Percentiles rank a stretch among this genome's conserved stretches.
Evolutionary conservation across 2,797 vertebrate species (phyloP).

Genomic region (Knipowitschia caucasica): DNA sequence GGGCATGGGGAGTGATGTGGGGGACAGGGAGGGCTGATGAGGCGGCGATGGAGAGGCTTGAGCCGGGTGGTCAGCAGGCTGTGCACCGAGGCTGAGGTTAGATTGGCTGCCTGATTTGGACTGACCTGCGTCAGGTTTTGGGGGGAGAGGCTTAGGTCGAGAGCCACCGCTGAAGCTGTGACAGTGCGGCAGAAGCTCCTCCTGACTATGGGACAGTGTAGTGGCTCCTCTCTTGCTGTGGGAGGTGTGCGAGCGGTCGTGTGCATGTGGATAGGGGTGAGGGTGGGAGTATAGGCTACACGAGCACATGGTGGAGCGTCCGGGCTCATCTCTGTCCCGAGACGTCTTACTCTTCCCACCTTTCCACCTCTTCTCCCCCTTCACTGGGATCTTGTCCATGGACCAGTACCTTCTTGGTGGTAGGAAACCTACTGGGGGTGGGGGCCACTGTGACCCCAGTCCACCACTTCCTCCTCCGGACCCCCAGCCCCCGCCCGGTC

Average conservation of each 20-base stretch:
- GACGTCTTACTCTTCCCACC: constrained; percentile 65
- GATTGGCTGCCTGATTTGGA: constrained; percentile 81
- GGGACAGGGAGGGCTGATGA: constrained; percentile 72
- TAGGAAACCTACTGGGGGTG: constrained; percentile 71
- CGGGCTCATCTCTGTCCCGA: constrained; percentile 61
- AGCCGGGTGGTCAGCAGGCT: constrained; percentile 70
- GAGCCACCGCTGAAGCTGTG: constrained; percentile 78
- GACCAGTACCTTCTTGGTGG: constrained; percentile 88
- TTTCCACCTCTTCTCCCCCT: constrained; percentile 75
- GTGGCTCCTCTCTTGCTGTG: constrained; percentile 71
- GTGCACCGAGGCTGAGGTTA: constrained; percentile 78
- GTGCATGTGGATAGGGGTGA: constrained; percentile 75
- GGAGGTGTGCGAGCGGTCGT: constrained; percentile 68
- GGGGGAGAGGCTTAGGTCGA: constrained; percentile 71
- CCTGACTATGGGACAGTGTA: constrained; percentile 76
- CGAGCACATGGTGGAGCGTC: constrained; percentile 67
- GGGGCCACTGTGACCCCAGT: constrained; percentile 70
- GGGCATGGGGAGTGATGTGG: constrained; percentile 77
- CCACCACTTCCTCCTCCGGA: constrained; percentile 78
- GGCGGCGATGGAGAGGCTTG: constrained; percentile 74
- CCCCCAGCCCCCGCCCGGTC: constrained; percentile 74
- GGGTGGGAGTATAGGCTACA: constrained; percentile 76
- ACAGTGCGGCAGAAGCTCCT: constrained; percentile 81
- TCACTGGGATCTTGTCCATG: constrained; percentile 86
- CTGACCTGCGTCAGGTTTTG: constrained; percentile 71